phyloP scores from a whole-genome alignment of 2,797 vertebrate genomes.

The Brachyrhaphis roseni region DNA sequence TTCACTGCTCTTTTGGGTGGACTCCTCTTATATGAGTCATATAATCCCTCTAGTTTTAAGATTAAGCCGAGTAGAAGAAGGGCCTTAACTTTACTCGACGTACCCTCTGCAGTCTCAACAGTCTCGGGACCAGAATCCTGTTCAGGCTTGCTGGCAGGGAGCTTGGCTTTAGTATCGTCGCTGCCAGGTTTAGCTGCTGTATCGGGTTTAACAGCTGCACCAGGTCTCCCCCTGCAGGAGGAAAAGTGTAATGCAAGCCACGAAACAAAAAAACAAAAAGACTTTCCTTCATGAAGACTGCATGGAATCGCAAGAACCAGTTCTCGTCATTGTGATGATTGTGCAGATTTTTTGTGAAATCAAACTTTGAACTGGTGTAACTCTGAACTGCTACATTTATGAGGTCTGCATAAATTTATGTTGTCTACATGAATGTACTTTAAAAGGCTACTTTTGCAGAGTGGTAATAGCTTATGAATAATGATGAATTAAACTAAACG shows the following conservation, averaged over 20 bases:
- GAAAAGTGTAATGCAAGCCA: conserved; percentile 7
- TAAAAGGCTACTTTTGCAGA: neutral
- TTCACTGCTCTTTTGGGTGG: neutral
- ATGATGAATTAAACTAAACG: neutral
- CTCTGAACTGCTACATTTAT: neutral
- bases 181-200: conserved; percentile 8
- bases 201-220: conserved; percentile 42
- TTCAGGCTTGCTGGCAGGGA: conserved; percentile 32
- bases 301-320: neutral
- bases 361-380: neutral
- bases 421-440: too few relatives aligned
- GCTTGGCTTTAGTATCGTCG: conserved; percentile 18
- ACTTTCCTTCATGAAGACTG: neutral
- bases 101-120: conserved; percentile 48
- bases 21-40: neutral
- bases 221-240: conserved; percentile 74
- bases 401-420: neutral
- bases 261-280: neutral
- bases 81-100: conserved; percentile 8
- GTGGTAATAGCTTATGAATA: neutral
- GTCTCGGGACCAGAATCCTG: conserved; percentile 26
- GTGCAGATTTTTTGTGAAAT: neutral
- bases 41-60: neutral
- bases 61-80: neutral
- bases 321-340: neutral